phyloP scores from a whole-genome alignment of 2,113 vertebrate genomes.

The Ailurus styani region DNA sequence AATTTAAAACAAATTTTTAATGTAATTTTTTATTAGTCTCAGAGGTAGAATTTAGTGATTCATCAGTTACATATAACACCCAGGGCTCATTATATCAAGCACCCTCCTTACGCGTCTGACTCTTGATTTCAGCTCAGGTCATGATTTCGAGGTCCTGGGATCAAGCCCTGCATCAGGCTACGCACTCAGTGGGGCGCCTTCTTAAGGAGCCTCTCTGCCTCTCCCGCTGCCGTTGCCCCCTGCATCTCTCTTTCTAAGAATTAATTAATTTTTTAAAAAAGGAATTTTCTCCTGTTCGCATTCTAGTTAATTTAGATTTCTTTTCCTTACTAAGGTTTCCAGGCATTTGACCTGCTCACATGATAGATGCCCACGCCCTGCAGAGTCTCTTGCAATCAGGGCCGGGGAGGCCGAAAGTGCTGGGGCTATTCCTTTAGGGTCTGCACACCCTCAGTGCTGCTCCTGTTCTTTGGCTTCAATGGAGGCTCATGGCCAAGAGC shows the following conservation, averaged over 20 bases:
- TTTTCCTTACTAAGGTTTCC: not conserved
- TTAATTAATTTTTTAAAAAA: not conserved
- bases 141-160: not conserved
- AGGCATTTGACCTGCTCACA: not conserved
- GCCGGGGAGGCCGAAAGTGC: accelerated
- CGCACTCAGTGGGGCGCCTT: not conserved
- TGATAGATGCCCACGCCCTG: accelerated
- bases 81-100: not conserved
- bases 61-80: not conserved
- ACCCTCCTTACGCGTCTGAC: not conserved
- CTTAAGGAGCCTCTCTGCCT: not conserved
- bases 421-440: not conserved
- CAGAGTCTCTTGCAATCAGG: not conserved
- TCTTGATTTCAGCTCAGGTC: not conserved
- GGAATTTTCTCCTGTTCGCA: not conserved
- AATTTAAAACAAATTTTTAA: not conserved
- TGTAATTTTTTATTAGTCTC: not conserved
- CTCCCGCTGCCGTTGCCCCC: not conserved
- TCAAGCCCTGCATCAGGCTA: not conserved
- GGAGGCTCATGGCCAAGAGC: not conserved
- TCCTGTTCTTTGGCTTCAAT: accelerated
- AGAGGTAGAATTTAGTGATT: not conserved
- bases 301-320: not conserved
- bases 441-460: not conserved
- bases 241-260: not conserved